phyloP scores from a whole-genome alignment of 92 coral and sea anemone genomes.

The Parazoanthus darwini region DNA sequence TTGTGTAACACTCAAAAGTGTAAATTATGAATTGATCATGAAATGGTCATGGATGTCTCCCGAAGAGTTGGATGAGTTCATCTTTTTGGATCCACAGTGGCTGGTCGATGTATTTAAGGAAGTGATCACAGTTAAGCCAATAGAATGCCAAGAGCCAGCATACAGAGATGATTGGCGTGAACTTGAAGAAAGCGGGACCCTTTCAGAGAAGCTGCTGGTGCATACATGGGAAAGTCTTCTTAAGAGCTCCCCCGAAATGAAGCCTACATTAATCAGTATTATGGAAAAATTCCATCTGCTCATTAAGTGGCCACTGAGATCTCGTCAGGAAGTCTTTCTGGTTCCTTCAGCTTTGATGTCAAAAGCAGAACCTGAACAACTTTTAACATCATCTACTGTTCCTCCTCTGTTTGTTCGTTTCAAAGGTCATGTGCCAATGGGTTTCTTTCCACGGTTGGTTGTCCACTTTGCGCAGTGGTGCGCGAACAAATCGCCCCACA shows the following conservation, averaged over 20 bases:
- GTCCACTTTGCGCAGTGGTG: constrained; percentile 54
- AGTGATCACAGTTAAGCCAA: constrained; percentile 58
- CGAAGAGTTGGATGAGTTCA: constrained; percentile 21
- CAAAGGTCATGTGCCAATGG: neutral
- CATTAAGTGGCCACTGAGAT: too few species aligned
- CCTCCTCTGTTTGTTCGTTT: constrained; percentile 55
- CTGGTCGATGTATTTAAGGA: constrained; percentile 58
- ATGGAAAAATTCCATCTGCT: too few species aligned
- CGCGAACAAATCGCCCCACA: constrained; percentile 15
- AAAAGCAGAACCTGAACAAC: neutral
- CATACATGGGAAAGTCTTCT: constrained; percentile 38
- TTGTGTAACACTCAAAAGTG: too few species aligned
- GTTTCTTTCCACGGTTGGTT: neutral
- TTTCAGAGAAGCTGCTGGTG: constrained; percentile 8
- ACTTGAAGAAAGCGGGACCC: constrained; percentile 53
- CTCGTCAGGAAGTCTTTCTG: too few species aligned
- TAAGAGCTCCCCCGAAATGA: too few species aligned
- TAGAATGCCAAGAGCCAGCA: constrained; percentile 16
- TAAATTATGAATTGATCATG: too few species aligned
- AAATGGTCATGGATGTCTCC: too few species aligned
- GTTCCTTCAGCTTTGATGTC: too few species aligned
- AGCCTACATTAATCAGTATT: too few species aligned
- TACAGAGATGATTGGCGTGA: constrained; percentile 42
- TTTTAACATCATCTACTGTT: constrained; percentile 6
- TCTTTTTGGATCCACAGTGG: constrained; percentile 66